These are phyloP conservation scores for Macrotus californicus DNA, from an alignment of 2,113 vertebrate species.

Conservation along the genomic window DNA sequence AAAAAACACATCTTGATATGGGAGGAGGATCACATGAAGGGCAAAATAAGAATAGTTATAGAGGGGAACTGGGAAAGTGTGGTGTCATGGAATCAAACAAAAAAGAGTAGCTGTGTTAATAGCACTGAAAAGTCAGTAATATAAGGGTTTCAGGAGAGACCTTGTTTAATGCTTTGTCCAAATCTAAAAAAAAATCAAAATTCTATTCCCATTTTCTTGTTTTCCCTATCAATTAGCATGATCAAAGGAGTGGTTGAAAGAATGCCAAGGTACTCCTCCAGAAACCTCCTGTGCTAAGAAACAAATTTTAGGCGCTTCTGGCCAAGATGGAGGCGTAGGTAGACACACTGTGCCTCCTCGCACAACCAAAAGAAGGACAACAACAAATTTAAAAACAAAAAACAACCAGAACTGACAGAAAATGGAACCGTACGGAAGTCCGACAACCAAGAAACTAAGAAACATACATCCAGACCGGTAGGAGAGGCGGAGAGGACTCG, in stretches of 20 bases:
- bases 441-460: too few relatives aligned
- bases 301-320: too few relatives aligned
- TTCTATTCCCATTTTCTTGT: constrained; percentile 3
- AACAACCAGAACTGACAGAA: too few relatives aligned
- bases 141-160: constrained; percentile 16
- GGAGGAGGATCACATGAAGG: background rate
- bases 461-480: too few relatives aligned
- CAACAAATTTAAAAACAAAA: too few relatives aligned
- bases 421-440: too few relatives aligned
- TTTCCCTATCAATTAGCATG: background rate
- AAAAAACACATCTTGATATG: background rate
- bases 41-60: constrained; percentile 15
- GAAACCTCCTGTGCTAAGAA: constrained; percentile 29
- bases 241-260: background rate
- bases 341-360: too few relatives aligned
- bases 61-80: constrained; percentile 17
- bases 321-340: too few relatives aligned
- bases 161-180: constrained; percentile 17
- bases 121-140: constrained; percentile 7
- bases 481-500: too few relatives aligned
- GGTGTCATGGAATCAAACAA: constrained; percentile 13
- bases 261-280: background rate
- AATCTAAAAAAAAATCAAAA: background rate
- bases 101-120: constrained; percentile 2
- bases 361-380: too few relatives aligned